phyloP scores from a whole-genome alignment of 2,797 vertebrate species.

The Siniperca undulata region DNA sequence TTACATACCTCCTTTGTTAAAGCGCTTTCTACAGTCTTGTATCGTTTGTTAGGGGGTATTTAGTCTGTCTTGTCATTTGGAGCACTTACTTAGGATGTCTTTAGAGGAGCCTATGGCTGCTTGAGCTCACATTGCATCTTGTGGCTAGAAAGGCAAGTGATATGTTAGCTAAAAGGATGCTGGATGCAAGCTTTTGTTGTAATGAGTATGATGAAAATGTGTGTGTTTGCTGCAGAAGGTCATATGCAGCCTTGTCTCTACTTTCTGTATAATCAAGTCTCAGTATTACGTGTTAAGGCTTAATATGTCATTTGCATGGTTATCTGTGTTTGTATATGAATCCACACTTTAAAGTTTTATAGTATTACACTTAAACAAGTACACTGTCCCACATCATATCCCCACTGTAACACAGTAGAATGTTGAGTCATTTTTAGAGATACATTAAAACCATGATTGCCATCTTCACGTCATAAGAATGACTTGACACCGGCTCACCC shows the following conservation, averaged over 20 bases:
- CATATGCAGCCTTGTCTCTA: neutral
- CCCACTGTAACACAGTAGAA: neutral
- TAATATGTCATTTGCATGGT: neutral
- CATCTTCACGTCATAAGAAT: constrained; percentile 52
- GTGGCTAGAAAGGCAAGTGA: constrained; percentile 16
- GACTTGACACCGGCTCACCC: constrained; percentile 58
- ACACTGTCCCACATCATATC: neutral
- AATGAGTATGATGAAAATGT: constrained; percentile 25
- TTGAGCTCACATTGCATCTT: constrained; percentile 36
- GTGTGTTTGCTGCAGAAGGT: constrained; percentile 30
- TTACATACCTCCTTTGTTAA: constrained; percentile 80
- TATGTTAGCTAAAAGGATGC: constrained; percentile 14
- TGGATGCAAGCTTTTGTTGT: constrained; percentile 11
- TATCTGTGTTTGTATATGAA: constrained; percentile 9
- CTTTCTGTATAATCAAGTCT: neutral
- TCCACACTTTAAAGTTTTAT: constrained; percentile 9
- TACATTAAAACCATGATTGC: constrained; percentile 52
- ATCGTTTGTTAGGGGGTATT: constrained; percentile 78
- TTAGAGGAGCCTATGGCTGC: constrained; percentile 55
- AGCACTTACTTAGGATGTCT: constrained; percentile 65
- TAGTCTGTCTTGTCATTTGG: constrained; percentile 77
- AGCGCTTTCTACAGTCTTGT: constrained; percentile 62
- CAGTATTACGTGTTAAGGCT: neutral
- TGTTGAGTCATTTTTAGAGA: constrained; percentile 38
- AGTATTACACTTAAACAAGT: constrained; percentile 19